A percentile compares a stretch with the other conserved stretches of the same genome.
Evolutionary conservation across 2,888 invertebrate species (phyloP).

Genomic region (Pristionchus exspectatus): DNA sequence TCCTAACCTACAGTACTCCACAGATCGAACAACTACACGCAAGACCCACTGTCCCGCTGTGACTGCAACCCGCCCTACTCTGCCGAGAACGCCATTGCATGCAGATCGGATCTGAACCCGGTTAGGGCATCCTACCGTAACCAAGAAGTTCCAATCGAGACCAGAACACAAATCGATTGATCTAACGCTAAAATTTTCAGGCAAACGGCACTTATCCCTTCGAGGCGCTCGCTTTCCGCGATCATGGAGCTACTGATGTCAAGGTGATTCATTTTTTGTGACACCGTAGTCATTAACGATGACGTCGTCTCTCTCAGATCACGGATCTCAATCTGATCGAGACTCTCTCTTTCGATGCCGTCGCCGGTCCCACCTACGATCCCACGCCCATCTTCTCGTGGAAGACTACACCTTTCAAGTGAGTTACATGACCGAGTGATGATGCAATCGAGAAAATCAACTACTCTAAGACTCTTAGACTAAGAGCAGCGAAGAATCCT

Average conservation of each 20-base stretch:
- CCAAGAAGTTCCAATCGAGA: neutral
- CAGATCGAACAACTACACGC: slow-evolving; percentile 86
- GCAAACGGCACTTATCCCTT: slow-evolving; percentile 86
- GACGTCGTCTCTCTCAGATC: slow-evolving; percentile 62
- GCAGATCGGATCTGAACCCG: slow-evolving; percentile 80
- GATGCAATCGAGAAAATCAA: neutral
- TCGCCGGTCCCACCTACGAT: slow-evolving; percentile 83
- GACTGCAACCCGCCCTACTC: slow-evolving; percentile 86
- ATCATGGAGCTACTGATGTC: slow-evolving; percentile 86
- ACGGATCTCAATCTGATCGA: slow-evolving; percentile 73
- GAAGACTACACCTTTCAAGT: slow-evolving; percentile 85
- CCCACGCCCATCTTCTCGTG: slow-evolving; percentile 86
- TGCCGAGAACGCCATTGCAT: slow-evolving; percentile 86
- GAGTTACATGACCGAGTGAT: neutral
- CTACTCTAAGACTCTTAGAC: neutral
- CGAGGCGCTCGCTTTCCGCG: slow-evolving; percentile 84
- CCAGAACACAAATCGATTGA: slow-evolving; percentile 84
- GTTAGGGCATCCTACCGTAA: neutral
- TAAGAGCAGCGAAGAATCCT: neutral
- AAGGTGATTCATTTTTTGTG: slow-evolving; percentile 81
- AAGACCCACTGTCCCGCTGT: slow-evolving; percentile 86
- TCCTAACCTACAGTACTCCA: slow-evolving; percentile 37
- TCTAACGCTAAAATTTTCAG: slow-evolving; percentile 80
- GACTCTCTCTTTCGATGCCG: slow-evolving; percentile 82
- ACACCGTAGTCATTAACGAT: neutral